These are phyloP conservation scores for Thera britannica DNA, from an alignment of 2,888 invertebrate genomes.

Conservation along the genomic window DNA sequence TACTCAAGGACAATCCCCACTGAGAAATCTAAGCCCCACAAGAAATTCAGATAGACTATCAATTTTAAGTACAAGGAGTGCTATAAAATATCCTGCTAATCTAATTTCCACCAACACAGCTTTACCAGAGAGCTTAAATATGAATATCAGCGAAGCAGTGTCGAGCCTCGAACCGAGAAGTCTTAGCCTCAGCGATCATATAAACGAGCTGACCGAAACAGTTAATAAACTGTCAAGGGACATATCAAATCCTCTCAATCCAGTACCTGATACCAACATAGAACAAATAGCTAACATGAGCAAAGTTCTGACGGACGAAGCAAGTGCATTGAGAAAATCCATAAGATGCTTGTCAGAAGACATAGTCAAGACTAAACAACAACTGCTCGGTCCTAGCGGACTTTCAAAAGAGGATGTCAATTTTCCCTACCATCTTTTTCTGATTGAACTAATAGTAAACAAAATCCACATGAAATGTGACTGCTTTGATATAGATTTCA, in stretches of 20 bases:
- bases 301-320: conserved; percentile 71
- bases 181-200: conserved; percentile 53
- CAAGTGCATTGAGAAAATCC: conserved; percentile 70
- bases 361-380: conserved; percentile 66
- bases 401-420: conserved; percentile 58
- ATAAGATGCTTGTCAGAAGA: conserved; percentile 70
- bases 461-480: conserved; percentile 81
- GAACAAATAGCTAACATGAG: conserved; percentile 75
- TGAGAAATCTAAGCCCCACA: conserved; percentile 26
- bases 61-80: conserved; percentile 24
- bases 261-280: conserved; percentile 59
- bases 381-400: conserved; percentile 42
- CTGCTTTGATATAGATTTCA: conserved; percentile 74
- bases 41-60: conserved; percentile 27
- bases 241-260: conserved; percentile 33
- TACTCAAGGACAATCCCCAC: conserved; percentile 22
- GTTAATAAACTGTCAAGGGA: conserved; percentile 55
- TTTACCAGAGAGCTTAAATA: conserved; percentile 36
- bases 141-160: conserved; percentile 47
- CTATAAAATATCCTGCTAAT: conserved; percentile 12
- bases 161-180: conserved; percentile 55
- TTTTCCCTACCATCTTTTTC: conserved; percentile 76
- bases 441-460: conserved; percentile 76
- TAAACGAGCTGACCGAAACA: conserved; percentile 58
- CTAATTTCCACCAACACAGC: conserved; percentile 32